Base-by-base conservation (phyloP, 2,888 invertebrate genomes). In the Drosophila cracens region DNA sequence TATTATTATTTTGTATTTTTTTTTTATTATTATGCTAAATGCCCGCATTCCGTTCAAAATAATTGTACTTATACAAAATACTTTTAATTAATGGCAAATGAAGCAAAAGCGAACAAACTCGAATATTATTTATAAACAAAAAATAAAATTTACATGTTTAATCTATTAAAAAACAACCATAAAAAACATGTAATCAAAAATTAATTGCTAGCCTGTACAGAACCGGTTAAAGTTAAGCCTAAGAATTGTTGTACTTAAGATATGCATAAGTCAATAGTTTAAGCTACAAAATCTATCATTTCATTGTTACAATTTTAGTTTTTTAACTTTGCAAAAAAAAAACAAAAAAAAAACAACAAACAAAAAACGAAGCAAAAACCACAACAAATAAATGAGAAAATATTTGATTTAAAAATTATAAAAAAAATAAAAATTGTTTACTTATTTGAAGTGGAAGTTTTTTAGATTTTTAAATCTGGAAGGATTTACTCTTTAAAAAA, bases 21-120 rank as follows among this genome's bases (percentile, higher is more conserved):
- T 33, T 36, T 49, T 21, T 49, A 33, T 57, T 16, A 34, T 53
- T 62, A 56, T 54, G 38, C 33, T 68, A 46, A 68, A 83, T 66
- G 67, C 57, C 61, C 85, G 87, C 85, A 90, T 89, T 90, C 89
- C 89, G 87, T 90, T 90, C 73, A 86, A 83, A 85, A 64, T 77
- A 77, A 63, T 70, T 78, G 70, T 70, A 72, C 67, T 79, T 56
- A 58, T 21, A 46, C 13, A 63, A 59, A 65, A 25, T 54, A 51
- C 29, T 6, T 57, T 21, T 31, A 74, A 73, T 52, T 56, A 65
- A 71, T 49, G 70, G 63, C 64, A 69, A 40, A 51, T 59, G 49
- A 74, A 69, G 79, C 77, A 66, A 52, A 33, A 38, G 13, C 78
- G 70, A 79, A 81, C 81, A 79, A 46, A 81, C 68, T 81, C 77